Conservation (phyloP, 2,888 invertebrate species). For the Drosophila eohydei region DNA sequence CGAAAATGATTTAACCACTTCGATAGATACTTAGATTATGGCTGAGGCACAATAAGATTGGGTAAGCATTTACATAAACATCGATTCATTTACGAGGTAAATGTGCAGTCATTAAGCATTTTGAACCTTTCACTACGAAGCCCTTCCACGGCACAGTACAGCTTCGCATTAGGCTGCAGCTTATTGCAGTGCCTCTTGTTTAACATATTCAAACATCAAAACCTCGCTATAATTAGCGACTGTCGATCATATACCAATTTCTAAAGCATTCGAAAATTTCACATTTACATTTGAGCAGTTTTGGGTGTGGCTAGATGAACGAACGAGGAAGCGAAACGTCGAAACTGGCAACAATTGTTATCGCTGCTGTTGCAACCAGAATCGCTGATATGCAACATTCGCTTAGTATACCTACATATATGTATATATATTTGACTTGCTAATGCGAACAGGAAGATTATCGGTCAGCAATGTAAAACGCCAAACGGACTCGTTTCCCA, state of each 20-base stretch:
- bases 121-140: slow-evolving; percentile 44
- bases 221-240: slow-evolving; percentile 44
- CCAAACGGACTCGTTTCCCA: neutral
- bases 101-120: slow-evolving; percentile 10
- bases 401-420: neutral
- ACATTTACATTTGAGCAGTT: slow-evolving; percentile 34
- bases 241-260: slow-evolving; percentile 48
- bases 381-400: slow-evolving; percentile 12
- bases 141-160: neutral
- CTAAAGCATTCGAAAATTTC: slow-evolving; percentile 29
- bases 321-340: slow-evolving; percentile 46
- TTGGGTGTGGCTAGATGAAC: slow-evolving; percentile 34
- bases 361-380: slow-evolving; percentile 36
- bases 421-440: neutral
- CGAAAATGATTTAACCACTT: slow-evolving; percentile 31
- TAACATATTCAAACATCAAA: slow-evolving; percentile 9
- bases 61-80: slow-evolving; percentile 27
- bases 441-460: slow-evolving; percentile 33
- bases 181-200: slow-evolving; percentile 23
- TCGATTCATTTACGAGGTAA: neutral
- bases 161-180: slow-evolving; percentile 15
- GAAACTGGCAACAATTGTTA: slow-evolving; percentile 19
- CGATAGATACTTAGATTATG: slow-evolving; percentile 1
- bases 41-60: slow-evolving; percentile 14
- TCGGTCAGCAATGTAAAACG: neutral